A percentile compares a stretch with the other conserved stretches of the same genome.
These are phyloP conservation scores for Melinopterus prodromus DNA, from an alignment of 2,888 invertebrate species.

Conservation along the genomic window DNA sequence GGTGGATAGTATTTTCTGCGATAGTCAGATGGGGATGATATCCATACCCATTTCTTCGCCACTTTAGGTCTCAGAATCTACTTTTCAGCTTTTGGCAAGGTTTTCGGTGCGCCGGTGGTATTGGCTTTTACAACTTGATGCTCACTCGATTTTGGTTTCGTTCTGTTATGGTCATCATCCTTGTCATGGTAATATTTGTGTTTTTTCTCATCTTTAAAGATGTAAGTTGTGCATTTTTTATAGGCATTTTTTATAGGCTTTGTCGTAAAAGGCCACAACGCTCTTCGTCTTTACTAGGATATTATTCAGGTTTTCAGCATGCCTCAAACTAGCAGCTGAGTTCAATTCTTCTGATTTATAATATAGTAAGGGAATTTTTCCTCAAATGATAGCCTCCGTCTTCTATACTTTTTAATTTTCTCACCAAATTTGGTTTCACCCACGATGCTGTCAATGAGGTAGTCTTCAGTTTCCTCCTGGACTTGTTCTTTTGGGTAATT, in stretches of 20 bases:
- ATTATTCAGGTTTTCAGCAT: constrained; percentile 69
- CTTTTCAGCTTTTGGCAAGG: constrained; percentile 34
- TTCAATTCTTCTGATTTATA: constrained; percentile 62
- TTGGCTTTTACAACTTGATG: constrained; percentile 15
- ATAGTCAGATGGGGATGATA: constrained; percentile 13
- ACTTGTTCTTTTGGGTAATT: constrained; percentile 16
- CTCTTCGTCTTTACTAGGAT: constrained; percentile 71
- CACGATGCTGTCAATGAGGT: constrained; percentile 28
- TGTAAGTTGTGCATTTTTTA: constrained; percentile 65
- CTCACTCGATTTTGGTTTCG: constrained; percentile 7
- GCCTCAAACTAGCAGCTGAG: constrained; percentile 70
- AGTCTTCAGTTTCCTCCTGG: constrained; percentile 10
- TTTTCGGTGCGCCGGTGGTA: constrained; percentile 14
- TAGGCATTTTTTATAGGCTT: constrained; percentile 66
- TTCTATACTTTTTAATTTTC: not conserved
- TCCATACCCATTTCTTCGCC: constrained; percentile 17
- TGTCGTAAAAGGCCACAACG: constrained; percentile 76
- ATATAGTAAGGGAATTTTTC: constrained; percentile 78
- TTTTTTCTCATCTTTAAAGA: constrained; percentile 45
- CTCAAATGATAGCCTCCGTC: not conserved
- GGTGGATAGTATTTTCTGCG: not conserved
- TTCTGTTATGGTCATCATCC: not conserved
- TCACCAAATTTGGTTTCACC: constrained; percentile 29
- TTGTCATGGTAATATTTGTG: constrained; percentile 19
- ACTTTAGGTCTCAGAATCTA: constrained; percentile 33